Evolutionary conservation across 1,140 invertebrate species (phyloP).

Genomic region (Agrilus planipennis): DNA sequence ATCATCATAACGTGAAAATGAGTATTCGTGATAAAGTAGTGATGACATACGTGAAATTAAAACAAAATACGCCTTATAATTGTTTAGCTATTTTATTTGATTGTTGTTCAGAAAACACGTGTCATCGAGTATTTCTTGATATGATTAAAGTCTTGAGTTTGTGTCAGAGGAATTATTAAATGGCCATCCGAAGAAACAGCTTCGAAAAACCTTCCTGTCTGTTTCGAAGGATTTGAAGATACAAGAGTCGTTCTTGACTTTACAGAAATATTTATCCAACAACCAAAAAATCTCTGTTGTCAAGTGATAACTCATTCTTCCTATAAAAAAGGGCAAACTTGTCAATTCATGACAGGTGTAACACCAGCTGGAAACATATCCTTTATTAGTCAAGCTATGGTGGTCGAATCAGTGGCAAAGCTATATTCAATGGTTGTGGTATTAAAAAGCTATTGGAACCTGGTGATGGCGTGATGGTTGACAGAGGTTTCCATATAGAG

Average conservation of each 20-base stretch:
- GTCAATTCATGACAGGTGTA: conserved; percentile 30
- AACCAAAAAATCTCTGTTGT: conserved; percentile 15
- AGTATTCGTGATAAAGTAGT: not conserved
- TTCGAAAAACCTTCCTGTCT: conserved; percentile 15
- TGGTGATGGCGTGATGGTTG: conserved; percentile 15
- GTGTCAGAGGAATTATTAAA: conserved; percentile 6
- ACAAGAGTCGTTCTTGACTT: conserved; percentile 20
- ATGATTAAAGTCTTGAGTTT: too few species aligned
- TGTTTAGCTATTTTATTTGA: not conserved
- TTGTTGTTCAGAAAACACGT: not conserved
- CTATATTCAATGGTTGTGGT: conserved; percentile 17
- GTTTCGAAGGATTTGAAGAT: conserved; percentile 21
- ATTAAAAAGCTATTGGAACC: conserved; percentile 8
- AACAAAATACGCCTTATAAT: not conserved
- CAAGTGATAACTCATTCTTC: conserved; percentile 18
- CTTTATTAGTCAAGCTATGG: conserved; percentile 28
- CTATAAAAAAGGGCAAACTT: conserved; percentile 23
- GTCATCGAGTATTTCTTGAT: not conserved
- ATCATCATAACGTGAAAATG: not conserved
- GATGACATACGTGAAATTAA: conserved; percentile 1
- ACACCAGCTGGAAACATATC: conserved; percentile 24
- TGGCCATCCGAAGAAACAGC: conserved; percentile 15
- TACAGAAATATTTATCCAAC: conserved; percentile 16
- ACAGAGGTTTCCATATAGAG: conserved; percentile 21
- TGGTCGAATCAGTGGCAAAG: conserved; percentile 26